These are phyloP conservation scores for Trematomus bernacchii DNA, from an alignment of 2,797 vertebrate genomes.

Conservation along the genomic window DNA sequence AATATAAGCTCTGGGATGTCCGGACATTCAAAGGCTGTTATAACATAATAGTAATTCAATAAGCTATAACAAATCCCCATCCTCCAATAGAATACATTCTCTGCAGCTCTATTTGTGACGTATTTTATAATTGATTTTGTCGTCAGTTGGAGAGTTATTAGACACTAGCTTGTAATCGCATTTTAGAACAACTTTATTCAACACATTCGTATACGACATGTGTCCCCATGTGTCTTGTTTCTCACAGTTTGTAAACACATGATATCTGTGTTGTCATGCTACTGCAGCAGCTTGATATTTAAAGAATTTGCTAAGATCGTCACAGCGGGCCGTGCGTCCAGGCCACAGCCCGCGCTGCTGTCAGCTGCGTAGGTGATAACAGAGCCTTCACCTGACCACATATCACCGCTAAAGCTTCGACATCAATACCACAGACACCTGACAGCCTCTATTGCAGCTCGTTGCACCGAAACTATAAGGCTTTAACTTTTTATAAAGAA, in stretches of 20 bases:
- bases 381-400: constrained; percentile 27
- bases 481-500: constrained; percentile 14
- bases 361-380: constrained; percentile 51
- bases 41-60: background rate
- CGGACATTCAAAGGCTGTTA: background rate
- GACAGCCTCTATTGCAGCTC: constrained; percentile 24
- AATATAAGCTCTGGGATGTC: background rate
- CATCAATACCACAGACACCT: constrained; percentile 36
- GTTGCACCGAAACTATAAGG: constrained; percentile 6
- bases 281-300: constrained; percentile 33
- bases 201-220: no score
- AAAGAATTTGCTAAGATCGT: constrained; percentile 52
- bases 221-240: background rate
- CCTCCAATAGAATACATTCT: background rate
- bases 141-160: constrained; percentile 6
- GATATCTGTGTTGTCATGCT: constrained; percentile 21
- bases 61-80: background rate
- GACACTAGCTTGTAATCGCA: constrained; percentile 12
- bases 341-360: constrained; percentile 50
- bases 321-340: constrained; percentile 44
- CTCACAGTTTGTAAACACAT: background rate
- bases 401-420: constrained; percentile 3
- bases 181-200: accelerated
- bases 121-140: constrained; percentile 18
- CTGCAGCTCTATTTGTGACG: constrained; percentile 20